phyloP scores from a whole-genome alignment of 2,888 invertebrate genomes.

The Hoplodrina ambigua region DNA sequence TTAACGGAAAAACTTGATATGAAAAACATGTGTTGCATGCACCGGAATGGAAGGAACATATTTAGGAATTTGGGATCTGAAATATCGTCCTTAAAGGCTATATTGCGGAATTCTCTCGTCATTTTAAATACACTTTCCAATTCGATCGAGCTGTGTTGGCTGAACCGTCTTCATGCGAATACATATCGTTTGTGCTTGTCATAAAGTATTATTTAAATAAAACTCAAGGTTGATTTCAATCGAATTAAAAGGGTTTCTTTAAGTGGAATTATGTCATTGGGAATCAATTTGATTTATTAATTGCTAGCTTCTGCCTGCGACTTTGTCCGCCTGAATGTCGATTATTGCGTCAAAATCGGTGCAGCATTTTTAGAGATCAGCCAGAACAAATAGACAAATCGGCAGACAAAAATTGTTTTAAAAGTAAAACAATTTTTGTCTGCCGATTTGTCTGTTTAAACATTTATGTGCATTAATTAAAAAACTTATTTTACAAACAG shows the following conservation, averaged over 20 bases:
- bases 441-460: too few species aligned
- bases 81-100: neutral
- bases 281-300: neutral
- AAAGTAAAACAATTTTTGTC: too few species aligned
- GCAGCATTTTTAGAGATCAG: too few species aligned
- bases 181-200: too few species aligned
- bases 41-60: conserved; percentile 14
- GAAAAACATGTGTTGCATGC: conserved; percentile 21
- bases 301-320: too few species aligned
- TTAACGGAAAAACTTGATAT: conserved; percentile 19
- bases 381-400: too few species aligned
- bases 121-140: neutral
- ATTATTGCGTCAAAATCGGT: too few species aligned
- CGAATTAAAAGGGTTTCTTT: neutral
- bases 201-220: neutral
- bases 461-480: too few species aligned
- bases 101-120: neutral
- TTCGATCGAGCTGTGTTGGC: neutral
- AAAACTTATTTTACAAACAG: too few species aligned
- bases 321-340: too few species aligned
- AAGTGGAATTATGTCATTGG: neutral
- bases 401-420: too few species aligned
- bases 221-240: neutral
- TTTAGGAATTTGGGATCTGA: conserved; percentile 26
- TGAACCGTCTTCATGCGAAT: too few species aligned